Evolutionary conservation across 2,888 invertebrate genomes (phyloP).

Genomic region (Coremacera marginata): DNA sequence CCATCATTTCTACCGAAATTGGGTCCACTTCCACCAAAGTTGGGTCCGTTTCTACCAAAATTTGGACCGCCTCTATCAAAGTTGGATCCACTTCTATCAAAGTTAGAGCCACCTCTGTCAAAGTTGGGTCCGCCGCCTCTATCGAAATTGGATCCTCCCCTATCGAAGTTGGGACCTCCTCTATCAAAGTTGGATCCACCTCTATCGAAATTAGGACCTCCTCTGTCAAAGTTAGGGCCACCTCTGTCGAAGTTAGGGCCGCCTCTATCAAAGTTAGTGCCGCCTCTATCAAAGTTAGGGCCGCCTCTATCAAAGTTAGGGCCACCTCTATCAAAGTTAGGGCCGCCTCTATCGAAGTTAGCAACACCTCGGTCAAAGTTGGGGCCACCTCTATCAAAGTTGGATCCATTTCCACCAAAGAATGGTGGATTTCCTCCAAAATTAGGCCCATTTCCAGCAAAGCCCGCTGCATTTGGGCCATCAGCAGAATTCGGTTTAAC

Average conservation of each 20-base stretch:
- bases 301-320: conserved; percentile 36
- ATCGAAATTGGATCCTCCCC: conserved; percentile 25
- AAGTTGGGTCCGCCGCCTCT: conserved; percentile 38
- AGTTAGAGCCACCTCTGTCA: conserved; percentile 40
- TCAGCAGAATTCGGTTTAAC: background rate
- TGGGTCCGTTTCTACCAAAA: conserved; percentile 37
- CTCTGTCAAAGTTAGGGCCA: conserved; percentile 18
- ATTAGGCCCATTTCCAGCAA: conserved; percentile 33
- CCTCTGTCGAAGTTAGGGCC: conserved; percentile 28
- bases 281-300: conserved; percentile 18
- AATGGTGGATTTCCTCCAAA: conserved; percentile 26
- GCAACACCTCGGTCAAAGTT: conserved; percentile 11
- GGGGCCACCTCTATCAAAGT: conserved; percentile 36
- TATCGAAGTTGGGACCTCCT: conserved; percentile 30
- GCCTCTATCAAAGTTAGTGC: conserved; percentile 31
- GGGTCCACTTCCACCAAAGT: conserved; percentile 41
- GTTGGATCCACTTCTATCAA: conserved; percentile 38
- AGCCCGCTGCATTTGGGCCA: conserved; percentile 31
- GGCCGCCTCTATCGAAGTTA: conserved; percentile 33
- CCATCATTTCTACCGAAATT: conserved; percentile 39
- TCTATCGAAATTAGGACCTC: conserved; percentile 25
- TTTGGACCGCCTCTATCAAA: conserved; percentile 36
- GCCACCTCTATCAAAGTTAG: conserved; percentile 20
- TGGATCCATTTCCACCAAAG: conserved; percentile 23
- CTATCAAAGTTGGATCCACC: conserved; percentile 28